Evolutionary conservation across 2,797 vertebrate species (phyloP).

Genomic region (Tokudaia tokunoshimensis): DNA sequence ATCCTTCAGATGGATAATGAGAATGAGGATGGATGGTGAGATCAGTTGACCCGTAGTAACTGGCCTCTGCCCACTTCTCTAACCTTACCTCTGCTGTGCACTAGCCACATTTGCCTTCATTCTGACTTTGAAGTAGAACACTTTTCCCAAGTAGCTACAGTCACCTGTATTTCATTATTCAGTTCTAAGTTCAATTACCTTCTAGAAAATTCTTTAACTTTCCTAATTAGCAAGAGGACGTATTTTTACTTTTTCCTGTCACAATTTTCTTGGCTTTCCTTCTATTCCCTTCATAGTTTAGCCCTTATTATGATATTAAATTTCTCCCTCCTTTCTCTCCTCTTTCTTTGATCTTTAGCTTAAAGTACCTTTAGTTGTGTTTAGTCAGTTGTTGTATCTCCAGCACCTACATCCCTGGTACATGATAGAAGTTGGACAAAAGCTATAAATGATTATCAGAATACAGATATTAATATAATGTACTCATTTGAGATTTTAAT

Average conservation of each 20-base stretch:
- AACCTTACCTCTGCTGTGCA: not conserved
- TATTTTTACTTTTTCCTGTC: not conserved
- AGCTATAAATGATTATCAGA: not conserved
- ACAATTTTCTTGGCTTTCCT: not conserved
- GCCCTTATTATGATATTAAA: slow-evolving; percentile 30
- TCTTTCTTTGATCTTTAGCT: not conserved
- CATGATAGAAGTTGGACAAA: not conserved
- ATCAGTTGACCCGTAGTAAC: not conserved
- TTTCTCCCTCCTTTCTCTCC: not conserved
- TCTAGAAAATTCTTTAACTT: slow-evolving; percentile 36
- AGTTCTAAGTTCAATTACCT: not conserved
- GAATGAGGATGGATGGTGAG: not conserved
- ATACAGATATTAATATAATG: slow-evolving; percentile 23
- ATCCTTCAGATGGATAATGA: not conserved
- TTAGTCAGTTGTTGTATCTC: not conserved
- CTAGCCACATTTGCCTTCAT: slow-evolving; percentile 33
- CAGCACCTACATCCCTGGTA: slow-evolving; percentile 4
- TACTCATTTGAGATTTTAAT: not conserved
- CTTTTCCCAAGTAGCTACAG: not conserved
- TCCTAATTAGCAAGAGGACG: not conserved
- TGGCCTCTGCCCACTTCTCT: not conserved
- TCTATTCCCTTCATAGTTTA: not conserved
- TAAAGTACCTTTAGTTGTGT: slow-evolving; percentile 30
- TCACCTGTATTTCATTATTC: slow-evolving; percentile 16
- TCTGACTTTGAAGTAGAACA: slow-evolving; percentile 21